A percentile compares a stretch with the other conserved stretches of the same genome.
Conservation (phyloP, 2,113 vertebrate genomes). For the Lates calcarifer region DNA sequence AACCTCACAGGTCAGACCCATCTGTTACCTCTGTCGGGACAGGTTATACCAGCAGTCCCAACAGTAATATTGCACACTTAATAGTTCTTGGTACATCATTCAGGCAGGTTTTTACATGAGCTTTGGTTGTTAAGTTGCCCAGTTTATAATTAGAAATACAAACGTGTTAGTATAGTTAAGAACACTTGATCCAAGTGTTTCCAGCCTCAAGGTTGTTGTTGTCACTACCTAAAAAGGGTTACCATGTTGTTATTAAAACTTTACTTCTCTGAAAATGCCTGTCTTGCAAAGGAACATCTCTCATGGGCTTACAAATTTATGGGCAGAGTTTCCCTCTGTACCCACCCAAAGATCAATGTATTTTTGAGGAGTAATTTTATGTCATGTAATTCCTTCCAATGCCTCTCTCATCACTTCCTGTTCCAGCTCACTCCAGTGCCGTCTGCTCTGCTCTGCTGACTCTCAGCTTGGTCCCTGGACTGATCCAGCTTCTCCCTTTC, state of each 20-base stretch:
- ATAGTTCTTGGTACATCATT: too few relatives aligned
- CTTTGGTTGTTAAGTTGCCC: background rate
- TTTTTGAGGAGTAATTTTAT: background rate
- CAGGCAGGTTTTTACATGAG: background rate
- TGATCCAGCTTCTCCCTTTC: conserved; percentile 88
- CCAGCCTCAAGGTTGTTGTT: background rate
- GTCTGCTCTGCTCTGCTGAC: conserved; percentile 88
- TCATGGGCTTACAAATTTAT: background rate
- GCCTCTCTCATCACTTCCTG: conserved; percentile 20
- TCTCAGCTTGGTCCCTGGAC: conserved; percentile 86
- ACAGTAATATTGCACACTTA: too few relatives aligned
- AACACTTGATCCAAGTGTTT: background rate
- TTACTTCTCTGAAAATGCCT: background rate
- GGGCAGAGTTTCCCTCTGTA: background rate
- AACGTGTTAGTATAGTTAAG: background rate
- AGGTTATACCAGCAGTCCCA: background rate
- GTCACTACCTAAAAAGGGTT: background rate
- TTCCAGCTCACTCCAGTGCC: conserved; percentile 84
- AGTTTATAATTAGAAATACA: too few relatives aligned
- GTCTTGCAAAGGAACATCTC: background rate
- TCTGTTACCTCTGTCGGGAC: too few relatives aligned
- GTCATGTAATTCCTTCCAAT: background rate
- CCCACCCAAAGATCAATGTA: background rate
- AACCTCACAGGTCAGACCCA: conserved; percentile 91
- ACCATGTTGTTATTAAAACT: too few relatives aligned